Conservation (phyloP, 1,140 invertebrate genomes). For the Drosophila repleta region DNA sequence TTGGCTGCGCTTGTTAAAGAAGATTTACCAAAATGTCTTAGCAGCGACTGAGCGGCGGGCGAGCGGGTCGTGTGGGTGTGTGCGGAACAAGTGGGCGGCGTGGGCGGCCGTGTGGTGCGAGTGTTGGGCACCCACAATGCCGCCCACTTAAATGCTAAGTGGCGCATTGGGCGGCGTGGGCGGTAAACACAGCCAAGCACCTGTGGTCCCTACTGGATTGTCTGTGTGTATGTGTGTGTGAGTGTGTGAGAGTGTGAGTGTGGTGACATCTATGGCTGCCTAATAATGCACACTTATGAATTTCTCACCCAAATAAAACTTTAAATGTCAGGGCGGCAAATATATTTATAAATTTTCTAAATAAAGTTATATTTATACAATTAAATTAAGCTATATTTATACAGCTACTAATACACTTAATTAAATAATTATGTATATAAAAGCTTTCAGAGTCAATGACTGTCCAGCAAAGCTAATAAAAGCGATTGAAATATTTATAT, state of each 20-base stretch:
- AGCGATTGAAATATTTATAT: not conserved
- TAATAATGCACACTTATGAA: slow-evolving; percentile 52
- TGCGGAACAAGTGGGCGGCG: not conserved
- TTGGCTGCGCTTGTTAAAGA: slow-evolving; percentile 70
- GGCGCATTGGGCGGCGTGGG: slow-evolving; percentile 50
- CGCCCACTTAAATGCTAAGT: slow-evolving; percentile 80
- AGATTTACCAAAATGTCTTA: slow-evolving; percentile 80
- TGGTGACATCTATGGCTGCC: slow-evolving; percentile 15
- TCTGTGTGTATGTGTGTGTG: not conserved
- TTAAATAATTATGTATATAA: too few relatives aligned
- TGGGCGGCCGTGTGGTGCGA: not conserved
- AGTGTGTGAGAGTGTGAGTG: not conserved
- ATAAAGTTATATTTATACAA: not conserved
- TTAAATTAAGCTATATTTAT: too few relatives aligned
- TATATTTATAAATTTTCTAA: slow-evolving; percentile 1
- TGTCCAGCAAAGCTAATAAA: not conserved
- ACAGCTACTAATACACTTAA: too few relatives aligned
- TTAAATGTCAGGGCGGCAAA: slow-evolving; percentile 5
- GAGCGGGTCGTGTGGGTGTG: not conserved
- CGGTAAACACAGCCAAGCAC: slow-evolving; percentile 16
- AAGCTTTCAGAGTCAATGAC: not conserved
- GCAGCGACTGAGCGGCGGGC: slow-evolving; percentile 18
- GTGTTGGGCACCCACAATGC: slow-evolving; percentile 47
- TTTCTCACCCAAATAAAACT: slow-evolving; percentile 34
- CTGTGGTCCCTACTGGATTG: slow-evolving; percentile 27